Percentiles rank a stretch among this genome's conserved stretches.
Evolutionary conservation across 2,888 invertebrate genomes (phyloP).

Genomic region (Cosmopolites sordidus): DNA sequence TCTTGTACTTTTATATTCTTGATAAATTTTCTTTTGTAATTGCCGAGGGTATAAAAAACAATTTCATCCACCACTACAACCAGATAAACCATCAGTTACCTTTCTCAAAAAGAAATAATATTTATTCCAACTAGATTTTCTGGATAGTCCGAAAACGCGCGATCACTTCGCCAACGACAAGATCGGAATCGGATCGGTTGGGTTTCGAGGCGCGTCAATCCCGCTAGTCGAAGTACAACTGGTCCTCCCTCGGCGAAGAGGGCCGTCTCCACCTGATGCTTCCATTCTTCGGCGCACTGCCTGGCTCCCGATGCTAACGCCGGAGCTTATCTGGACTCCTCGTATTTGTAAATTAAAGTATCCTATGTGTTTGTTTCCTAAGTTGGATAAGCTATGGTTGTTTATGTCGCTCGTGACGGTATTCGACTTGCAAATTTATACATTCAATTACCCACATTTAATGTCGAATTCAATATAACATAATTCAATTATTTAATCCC

Average conservation of each 20-base stretch:
- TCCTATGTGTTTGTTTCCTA: neutral
- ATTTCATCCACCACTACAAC: too few relatives aligned
- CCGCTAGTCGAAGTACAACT: constrained; percentile 23
- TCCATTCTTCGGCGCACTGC: constrained; percentile 24
- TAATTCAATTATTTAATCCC: too few relatives aligned
- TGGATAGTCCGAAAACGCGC: constrained; percentile 12
- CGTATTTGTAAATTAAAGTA: constrained; percentile 5
- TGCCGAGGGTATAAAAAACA: too few relatives aligned
- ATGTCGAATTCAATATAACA: too few relatives aligned
- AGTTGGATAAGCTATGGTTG: neutral
- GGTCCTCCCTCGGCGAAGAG: constrained; percentile 23
- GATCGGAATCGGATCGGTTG: constrained; percentile 4
- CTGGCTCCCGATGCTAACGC: constrained; percentile 1
- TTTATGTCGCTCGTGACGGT: neutral
- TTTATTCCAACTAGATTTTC: too few relatives aligned
- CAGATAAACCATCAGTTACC: too few relatives aligned
- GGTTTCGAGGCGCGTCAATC: constrained; percentile 8
- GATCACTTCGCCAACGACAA: constrained; percentile 1
- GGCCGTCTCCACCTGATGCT: constrained; percentile 26
- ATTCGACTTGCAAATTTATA: too few relatives aligned
- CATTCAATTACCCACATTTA: too few relatives aligned
- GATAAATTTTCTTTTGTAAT: too few relatives aligned
- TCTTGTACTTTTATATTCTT: too few relatives aligned
- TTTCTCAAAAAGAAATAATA: too few relatives aligned
- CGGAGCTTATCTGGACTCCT: constrained; percentile 18